Percentiles rank a stretch among this genome's conserved stretches.
These are phyloP conservation scores for Megalops cyprinoides DNA, from an alignment of 2,797 vertebrate species.

Conservation along the genomic window DNA sequence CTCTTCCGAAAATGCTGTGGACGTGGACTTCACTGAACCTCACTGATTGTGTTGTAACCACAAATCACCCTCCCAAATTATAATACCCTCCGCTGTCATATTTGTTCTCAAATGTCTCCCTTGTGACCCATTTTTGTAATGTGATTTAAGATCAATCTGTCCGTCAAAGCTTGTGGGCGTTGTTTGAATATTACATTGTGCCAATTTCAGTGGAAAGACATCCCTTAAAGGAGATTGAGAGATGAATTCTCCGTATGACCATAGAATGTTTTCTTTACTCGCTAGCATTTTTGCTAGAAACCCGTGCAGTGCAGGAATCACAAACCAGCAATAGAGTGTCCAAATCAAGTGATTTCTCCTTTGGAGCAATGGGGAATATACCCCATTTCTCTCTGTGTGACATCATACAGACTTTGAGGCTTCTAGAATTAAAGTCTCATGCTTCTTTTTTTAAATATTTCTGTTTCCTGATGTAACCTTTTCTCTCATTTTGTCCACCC, in stretches of 20 bases:
- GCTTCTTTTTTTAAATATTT: constrained; percentile 37
- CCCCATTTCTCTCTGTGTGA: constrained; percentile 6
- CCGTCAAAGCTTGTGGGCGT: constrained; percentile 27
- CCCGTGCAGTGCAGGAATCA: neutral
- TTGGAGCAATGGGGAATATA: neutral
- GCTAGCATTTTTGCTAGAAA: neutral
- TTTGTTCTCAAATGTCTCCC: constrained; percentile 35
- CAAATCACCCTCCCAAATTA: neutral
- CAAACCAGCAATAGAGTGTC: constrained; percentile 3
- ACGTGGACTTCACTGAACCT: neutral
- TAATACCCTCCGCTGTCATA: constrained; percentile 8
- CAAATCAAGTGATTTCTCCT: constrained; percentile 24
- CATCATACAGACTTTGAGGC: constrained; percentile 26
- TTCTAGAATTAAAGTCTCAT: constrained; percentile 23
- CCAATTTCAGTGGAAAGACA: neutral
- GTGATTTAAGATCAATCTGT: constrained; percentile 45
- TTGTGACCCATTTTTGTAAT: constrained; percentile 31
- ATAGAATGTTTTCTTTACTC: neutral
- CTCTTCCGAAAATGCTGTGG: neutral
- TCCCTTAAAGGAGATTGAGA: neutral
- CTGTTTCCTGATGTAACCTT: constrained; percentile 71
- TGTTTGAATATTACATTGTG: constrained; percentile 14
- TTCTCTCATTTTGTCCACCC: constrained; percentile 75
- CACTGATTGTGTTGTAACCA: constrained; percentile 13
- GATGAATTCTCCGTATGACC: neutral